Percentiles rank a stretch among this genome's conserved stretches.
phyloP scores from a whole-genome alignment of 1,140 invertebrate genomes.

The Globodera ellingtonae region DNA sequence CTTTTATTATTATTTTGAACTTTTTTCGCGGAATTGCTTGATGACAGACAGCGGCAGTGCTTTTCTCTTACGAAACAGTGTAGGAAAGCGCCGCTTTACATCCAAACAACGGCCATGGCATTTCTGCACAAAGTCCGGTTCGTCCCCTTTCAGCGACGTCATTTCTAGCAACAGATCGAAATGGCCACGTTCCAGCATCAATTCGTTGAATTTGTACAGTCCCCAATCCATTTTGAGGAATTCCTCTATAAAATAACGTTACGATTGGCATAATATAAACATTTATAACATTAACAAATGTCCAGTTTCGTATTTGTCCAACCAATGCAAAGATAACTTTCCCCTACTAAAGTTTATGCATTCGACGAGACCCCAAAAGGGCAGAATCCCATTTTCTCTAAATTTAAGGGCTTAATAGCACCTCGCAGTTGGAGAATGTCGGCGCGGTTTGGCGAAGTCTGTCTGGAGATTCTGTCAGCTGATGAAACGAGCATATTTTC shows the following conservation, averaged over 20 bases:
- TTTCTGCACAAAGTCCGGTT: constrained; percentile 39
- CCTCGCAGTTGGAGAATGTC: neutral
- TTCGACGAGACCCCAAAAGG: too few relatives aligned
- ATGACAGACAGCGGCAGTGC: constrained; percentile 25
- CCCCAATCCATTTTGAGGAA: constrained; percentile 33
- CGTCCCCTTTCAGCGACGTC: constrained; percentile 21
- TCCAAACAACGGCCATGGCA: constrained; percentile 22
- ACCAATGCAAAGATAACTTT: too few relatives aligned
- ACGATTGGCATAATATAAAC: too few relatives aligned
- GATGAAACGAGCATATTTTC: constrained; percentile 29
- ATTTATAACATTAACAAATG: too few relatives aligned
- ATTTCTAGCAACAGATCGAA: constrained; percentile 36
- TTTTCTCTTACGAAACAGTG: constrained; percentile 30
- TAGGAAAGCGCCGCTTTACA: constrained; percentile 30
- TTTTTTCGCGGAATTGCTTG: constrained; percentile 21
- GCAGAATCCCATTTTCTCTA: too few relatives aligned
- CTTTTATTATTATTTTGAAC: neutral
- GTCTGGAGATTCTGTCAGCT: neutral
- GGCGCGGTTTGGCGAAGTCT: neutral
- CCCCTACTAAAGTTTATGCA: too few relatives aligned
- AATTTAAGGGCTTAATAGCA: neutral
- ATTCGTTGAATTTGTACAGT: constrained; percentile 25
- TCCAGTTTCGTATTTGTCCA: too few relatives aligned
- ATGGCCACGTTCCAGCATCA: constrained; percentile 30
- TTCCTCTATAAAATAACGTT: constrained; percentile 27